Evolutionary conservation across 2,113 vertebrate genomes (phyloP).

Genomic region (Ornithorhynchus anatinus): DNA sequence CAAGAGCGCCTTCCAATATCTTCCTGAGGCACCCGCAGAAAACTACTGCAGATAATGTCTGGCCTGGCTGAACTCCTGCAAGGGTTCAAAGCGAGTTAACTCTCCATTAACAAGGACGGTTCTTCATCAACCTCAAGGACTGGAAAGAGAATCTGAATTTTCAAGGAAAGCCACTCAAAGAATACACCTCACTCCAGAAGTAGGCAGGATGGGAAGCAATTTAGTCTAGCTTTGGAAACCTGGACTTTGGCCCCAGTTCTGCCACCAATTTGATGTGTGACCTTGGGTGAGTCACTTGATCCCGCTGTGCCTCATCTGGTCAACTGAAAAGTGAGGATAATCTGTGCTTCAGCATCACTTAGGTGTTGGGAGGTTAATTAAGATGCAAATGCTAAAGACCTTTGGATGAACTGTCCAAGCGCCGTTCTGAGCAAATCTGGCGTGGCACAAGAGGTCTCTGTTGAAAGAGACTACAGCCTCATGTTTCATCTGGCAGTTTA

Average conservation of each 20-base stretch:
- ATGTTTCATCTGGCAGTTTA: not conserved
- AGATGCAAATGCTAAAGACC: not conserved
- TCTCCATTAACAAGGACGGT: not conserved
- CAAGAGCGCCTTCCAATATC: slow-evolving; percentile 16
- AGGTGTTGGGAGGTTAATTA: not conserved
- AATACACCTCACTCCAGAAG: not conserved
- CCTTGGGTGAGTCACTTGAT: no score
- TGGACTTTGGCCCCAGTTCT: no score
- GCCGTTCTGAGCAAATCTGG: not conserved
- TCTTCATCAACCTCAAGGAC: slow-evolving; percentile 12
- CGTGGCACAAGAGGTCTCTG: not conserved
- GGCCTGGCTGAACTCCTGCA: not conserved
- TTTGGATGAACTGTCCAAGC: not conserved
- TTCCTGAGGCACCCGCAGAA: not conserved
- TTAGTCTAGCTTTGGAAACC: not conserved
- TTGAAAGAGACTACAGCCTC: not conserved
- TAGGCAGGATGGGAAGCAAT: not conserved
- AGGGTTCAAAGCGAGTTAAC: slow-evolving; percentile 24
- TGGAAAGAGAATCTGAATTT: slow-evolving; percentile 15
- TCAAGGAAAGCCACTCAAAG: not conserved
- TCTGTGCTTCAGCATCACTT: not conserved
- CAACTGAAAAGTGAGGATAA: no score
- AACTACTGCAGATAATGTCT: not conserved
- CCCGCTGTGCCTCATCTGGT: no score
- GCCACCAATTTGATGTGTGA: no score